A percentile compares a stretch with the other conserved stretches of the same genome.
Conservation (phyloP, 2,888 invertebrate genomes). For the Aplocera efformata region DNA sequence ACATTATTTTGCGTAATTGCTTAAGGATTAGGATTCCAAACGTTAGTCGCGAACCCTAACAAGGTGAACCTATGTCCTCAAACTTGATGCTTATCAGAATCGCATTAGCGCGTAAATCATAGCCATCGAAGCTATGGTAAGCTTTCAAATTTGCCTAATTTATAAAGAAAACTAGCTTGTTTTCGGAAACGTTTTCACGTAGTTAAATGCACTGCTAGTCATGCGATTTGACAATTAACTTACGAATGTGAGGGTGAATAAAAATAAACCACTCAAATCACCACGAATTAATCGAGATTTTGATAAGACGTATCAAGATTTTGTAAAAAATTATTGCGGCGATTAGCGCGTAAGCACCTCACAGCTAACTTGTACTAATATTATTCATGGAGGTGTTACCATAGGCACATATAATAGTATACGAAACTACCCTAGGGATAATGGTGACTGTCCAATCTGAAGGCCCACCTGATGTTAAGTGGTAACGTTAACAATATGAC, state of each 20-base stretch:
- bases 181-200: slow-evolving; percentile 70
- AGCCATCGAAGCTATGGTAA: slow-evolving; percentile 33
- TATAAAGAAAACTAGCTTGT: slow-evolving; percentile 59
- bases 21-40: too few relatives aligned
- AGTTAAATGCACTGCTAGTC: slow-evolving; percentile 52
- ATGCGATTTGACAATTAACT: slow-evolving; percentile 65
- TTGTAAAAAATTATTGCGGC: slow-evolving; percentile 25
- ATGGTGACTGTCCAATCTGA: too few relatives aligned
- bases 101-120: slow-evolving; percentile 48
- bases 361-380: background rate
- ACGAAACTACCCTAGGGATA: too few relatives aligned
- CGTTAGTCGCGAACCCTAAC: slow-evolving; percentile 15
- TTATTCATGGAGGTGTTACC: too few relatives aligned
- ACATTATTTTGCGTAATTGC: too few relatives aligned
- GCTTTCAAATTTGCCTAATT: slow-evolving; percentile 47
- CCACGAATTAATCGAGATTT: slow-evolving; percentile 25
- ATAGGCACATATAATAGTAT: too few relatives aligned
- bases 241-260: slow-evolving; percentile 36
- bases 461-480: too few relatives aligned
- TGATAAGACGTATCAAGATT: slow-evolving; percentile 20
- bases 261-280: slow-evolving; percentile 39
- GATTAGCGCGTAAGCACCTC: slow-evolving; percentile 12
- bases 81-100: slow-evolving; percentile 40
- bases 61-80: slow-evolving; percentile 26
- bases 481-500: too few relatives aligned